Base-by-base conservation (phyloP, 2,888 invertebrate species). In the Tetragonisca angustula region DNA sequence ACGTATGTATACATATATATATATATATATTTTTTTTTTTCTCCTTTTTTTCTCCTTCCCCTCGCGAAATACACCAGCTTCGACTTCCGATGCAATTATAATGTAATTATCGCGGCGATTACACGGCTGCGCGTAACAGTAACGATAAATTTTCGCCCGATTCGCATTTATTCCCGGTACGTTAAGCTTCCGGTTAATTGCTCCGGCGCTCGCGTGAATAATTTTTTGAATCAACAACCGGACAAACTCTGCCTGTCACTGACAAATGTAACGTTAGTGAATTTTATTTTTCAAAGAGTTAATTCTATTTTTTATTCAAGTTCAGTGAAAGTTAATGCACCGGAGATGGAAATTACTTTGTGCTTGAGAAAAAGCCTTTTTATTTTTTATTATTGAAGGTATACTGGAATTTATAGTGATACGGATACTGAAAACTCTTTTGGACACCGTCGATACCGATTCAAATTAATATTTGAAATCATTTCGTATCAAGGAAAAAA, bases 41-140 rank as follows among this genome's bases (percentile, higher is more conserved):
- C 24, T 72, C 72, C 73, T 21, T 21, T 75, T 56, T 19, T n/a
- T 56, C 2, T 72, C 43, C 19, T 9, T 17, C 9, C 43, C 9
- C 43, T 43, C 9, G 43, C 43, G 21, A 32, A 50, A 54, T 49
- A 32, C 32, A 27, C 32, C 43, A 43, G 43, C 43, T 43, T n/a
- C 68, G 81, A 74, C 68, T 76, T 75, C 59, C 81, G 21, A 15
- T 24, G 81, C 67, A 83, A 83, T 83, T 83, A 83, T 74, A 83
- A 77, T 77, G 83, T 77, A 77, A 83, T 83, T 81, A 81, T 77
- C 83, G 70, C 32, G 52, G 32, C 61, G 65, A 77, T 61, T 67
- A 71, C 77, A 52, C 70, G 73, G 74, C 81, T 74, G 81, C n/a
- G 65, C 36, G 21, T 49, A 74, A 74, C 83, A 74, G 83, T 74